Percentiles rank a stretch among this genome's conserved stretches.
These are phyloP conservation scores for Hydra vulgaris DNA, from an alignment of 30 jellyfish, hydroid and myxozoan species.

Conservation along the genomic window DNA sequence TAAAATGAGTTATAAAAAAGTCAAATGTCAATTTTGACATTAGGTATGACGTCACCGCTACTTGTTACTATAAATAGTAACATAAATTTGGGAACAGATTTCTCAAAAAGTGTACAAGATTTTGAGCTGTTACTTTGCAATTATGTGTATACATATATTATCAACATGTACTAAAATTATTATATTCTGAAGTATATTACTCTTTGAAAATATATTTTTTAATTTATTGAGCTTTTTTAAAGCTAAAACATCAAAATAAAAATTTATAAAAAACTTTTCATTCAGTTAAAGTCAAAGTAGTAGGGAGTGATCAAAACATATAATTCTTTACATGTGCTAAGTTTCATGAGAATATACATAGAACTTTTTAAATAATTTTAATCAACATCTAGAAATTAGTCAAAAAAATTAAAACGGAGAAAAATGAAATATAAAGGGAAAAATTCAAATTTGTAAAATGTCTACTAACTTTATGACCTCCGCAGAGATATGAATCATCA, in stretches of 20 bases:
- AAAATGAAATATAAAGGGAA: neutral
- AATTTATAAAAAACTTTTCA: neutral
- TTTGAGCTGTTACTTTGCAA: neutral
- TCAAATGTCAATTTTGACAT: neutral
- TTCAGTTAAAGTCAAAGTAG: neutral
- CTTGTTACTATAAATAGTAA: neutral
- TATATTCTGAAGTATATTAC: neutral
- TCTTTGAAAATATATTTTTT: neutral
- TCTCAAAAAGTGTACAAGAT: neutral
- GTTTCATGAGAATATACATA: neutral
- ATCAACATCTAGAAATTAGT: neutral
- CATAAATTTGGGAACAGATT: neutral
- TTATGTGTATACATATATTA: neutral
- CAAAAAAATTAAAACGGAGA: neutral
- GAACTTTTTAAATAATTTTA: neutral
- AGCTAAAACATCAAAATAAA: neutral
- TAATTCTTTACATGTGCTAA: neutral
- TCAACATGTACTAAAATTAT: neutral
- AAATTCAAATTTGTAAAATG: neutral
- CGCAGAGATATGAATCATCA: neutral
- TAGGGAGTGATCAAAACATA: neutral
- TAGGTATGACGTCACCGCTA: neutral
- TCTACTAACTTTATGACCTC: neutral
- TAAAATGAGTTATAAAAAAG: neutral
- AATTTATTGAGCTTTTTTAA: neutral